Percentiles rank a stretch among this genome's conserved stretches.
Evolutionary conservation across 2,113 vertebrate genomes (phyloP).

Genomic region (Paracyprichromis sp.): DNA sequence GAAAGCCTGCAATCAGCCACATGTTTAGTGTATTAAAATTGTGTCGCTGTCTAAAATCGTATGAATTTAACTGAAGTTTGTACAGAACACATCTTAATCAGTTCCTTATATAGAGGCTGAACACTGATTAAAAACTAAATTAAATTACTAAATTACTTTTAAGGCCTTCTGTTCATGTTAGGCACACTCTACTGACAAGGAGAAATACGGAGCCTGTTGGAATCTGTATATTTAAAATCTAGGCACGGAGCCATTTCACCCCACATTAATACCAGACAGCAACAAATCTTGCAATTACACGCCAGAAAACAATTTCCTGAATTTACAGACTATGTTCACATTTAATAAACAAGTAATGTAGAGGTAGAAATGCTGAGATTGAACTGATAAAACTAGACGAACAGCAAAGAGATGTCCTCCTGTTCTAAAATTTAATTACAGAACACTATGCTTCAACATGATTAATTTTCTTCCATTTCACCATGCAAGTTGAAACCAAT

Average conservation of each 20-base stretch:
- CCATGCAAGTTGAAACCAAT: neutral
- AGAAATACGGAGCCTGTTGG: neutral
- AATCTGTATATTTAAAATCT: neutral
- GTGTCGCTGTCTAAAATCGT: neutral
- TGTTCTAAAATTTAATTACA: conserved; percentile 18
- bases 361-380: neutral
- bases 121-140: neutral
- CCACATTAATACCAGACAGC: neutral
- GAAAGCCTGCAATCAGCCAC: neutral
- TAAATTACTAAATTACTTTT: neutral
- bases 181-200: neutral
- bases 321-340: neutral
- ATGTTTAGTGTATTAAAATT: neutral
- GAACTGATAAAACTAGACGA: neutral
- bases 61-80: neutral
- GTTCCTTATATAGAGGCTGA: neutral
- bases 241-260: conserved; percentile 5
- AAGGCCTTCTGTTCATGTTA: neutral
- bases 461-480: conserved; percentile 4
- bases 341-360: neutral
- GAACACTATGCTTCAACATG: neutral
- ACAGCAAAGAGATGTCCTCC: neutral
- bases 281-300: neutral
- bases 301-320: neutral
- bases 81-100: rapidly evolving